Evolutionary conservation across 2,797 vertebrate genomes (phyloP), one percentile per base, ranked within the genome.

Genomic region (Benthosema pterotum): DNA sequence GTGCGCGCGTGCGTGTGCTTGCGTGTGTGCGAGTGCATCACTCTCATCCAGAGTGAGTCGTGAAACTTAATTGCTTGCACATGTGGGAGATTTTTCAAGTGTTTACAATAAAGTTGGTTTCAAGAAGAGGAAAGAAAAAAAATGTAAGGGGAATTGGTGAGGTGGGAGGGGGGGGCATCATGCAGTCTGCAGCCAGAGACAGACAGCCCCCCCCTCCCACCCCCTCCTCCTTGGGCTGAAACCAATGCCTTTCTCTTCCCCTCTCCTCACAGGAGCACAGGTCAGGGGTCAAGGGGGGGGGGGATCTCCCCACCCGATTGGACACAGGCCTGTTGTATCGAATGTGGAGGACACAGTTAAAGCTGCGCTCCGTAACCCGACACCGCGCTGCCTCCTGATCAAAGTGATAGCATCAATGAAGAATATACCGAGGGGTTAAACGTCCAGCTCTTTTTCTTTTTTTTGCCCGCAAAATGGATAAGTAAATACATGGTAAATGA

Each of bases 51-150:
- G 71, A 78, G 75, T 72, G 66, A 83, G 83, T 85, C 80, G 78
- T 87, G 87, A 89, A 89, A 82, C 79, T 60, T 91, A 92, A 93
- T 91, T 88, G 86, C 76, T 91, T 90, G 74, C 92, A 92, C 85
- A 92, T 93, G 92, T 92, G 88, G 74, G 86, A 71, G 78, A 87
- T 90, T 91, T n/a, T 91, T 90, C 78, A 88, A 91, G 87, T 87
- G 86, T 92, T 92, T 88, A 87, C 78, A 88, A 88, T 87, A 82
- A 87, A 89, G 87, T 81, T 85, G 81, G 82, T 83, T 87, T 91
- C 80, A 82, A 88, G 87, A 87, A 77, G 69, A 82, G 65, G 72
- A 25, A 65, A 72, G 74, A 74, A 67, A 59, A 67, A 59, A 58
- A 66, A 65, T 14, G 54, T 15, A 17, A 25, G 45, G 11, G 19